Conservation (phyloP, 2,888 invertebrate species). For the Ectemnius continuus region DNA sequence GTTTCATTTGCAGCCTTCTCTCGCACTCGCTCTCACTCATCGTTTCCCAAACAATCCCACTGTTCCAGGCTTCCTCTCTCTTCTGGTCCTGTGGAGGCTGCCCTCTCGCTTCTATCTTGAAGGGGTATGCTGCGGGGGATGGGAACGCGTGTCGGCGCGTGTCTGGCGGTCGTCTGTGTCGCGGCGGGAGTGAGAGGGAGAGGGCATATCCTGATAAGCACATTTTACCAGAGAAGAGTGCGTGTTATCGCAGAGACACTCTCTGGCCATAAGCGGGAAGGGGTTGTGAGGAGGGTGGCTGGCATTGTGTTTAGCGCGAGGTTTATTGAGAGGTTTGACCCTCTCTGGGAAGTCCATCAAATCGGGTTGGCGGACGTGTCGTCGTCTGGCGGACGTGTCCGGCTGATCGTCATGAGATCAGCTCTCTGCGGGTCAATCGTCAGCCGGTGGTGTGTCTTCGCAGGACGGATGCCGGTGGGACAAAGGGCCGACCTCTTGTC, state of each 20-base stretch:
- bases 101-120: too few species aligned
- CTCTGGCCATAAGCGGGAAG: too few species aligned
- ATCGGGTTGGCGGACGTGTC: slow-evolving; percentile 2
- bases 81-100: too few species aligned
- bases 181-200: slow-evolving; percentile 18
- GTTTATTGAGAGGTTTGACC: slow-evolving; percentile 56
- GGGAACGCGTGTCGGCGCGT: slow-evolving; percentile 12
- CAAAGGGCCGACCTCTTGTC: too few species aligned
- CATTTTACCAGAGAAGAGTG: slow-evolving; percentile 47
- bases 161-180: slow-evolving; percentile 9
- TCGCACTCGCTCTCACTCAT: slow-evolving; percentile 22
- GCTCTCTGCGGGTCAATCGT: too few species aligned
- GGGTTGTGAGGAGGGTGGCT: too few species aligned
- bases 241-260: too few species aligned
- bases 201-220: slow-evolving; percentile 34
- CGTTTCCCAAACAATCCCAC: not conserved
- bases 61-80: slow-evolving; percentile 5
- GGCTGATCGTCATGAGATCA: too few species aligned
- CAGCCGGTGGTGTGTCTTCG: too few species aligned
- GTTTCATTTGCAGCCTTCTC: slow-evolving; percentile 6
- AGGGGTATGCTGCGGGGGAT: too few species aligned
- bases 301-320: slow-evolving; percentile 55
- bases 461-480: too few species aligned
- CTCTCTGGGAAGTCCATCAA: slow-evolving; percentile 59
- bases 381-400: too few species aligned